These are phyloP conservation scores for Macrocentrus cingulum DNA, from an alignment of 1,140 invertebrate species.

Conservation along the genomic window DNA sequence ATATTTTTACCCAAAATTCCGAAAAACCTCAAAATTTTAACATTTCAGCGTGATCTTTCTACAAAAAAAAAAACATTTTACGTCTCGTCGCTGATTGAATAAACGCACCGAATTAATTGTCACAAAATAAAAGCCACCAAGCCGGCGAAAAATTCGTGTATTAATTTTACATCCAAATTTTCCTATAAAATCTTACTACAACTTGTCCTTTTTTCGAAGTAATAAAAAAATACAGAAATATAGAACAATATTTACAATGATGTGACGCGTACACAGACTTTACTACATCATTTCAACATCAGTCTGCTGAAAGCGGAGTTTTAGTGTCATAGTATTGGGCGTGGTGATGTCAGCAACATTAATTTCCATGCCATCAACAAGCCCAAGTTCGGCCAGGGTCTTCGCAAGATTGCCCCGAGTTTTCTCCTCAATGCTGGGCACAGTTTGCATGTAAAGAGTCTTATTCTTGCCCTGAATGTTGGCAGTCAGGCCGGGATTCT, in stretches of 20 bases:
- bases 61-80: too few species aligned
- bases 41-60: too few species aligned
- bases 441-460: slow-evolving; percentile 90
- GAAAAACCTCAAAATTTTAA: too few species aligned
- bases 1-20: too few species aligned
- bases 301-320: slow-evolving; percentile 63
- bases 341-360: slow-evolving; percentile 89
- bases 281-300: slow-evolving; percentile 58
- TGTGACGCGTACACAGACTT: not conserved
- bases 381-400: slow-evolving; percentile 79
- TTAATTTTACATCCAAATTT: not conserved
- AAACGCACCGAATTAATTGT: too few species aligned
- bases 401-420: slow-evolving; percentile 87
- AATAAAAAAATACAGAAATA: slow-evolving; percentile 6
- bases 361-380: slow-evolving; percentile 80
- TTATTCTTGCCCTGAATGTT: slow-evolving; percentile 80
- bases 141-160: not conserved
- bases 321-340: slow-evolving; percentile 75
- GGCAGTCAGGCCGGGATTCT: slow-evolving; percentile 81
- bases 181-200: not conserved
- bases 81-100: too few species aligned
- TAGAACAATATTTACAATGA: slow-evolving; percentile 14
- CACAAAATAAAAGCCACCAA: not conserved
- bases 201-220: not conserved
- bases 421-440: slow-evolving; percentile 85